These are phyloP conservation scores for Lates japonicus DNA, from an alignment of 2,797 vertebrate species.

Conservation along the genomic window DNA sequence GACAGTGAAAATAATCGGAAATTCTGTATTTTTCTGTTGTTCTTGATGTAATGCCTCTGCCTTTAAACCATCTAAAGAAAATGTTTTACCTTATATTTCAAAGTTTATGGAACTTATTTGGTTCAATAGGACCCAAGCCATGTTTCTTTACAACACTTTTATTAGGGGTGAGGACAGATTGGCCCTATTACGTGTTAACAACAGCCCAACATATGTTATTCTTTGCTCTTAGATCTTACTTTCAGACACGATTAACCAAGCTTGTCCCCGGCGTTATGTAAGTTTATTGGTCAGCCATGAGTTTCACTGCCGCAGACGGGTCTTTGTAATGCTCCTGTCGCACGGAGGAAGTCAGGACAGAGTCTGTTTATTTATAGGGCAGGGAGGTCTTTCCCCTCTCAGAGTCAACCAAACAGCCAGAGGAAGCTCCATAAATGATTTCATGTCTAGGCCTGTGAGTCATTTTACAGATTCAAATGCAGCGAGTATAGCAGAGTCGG, in stretches of 20 bases:
- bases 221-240: slow-evolving; percentile 39
- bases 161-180: slow-evolving; percentile 34
- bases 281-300: slow-evolving; percentile 44
- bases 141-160: slow-evolving; percentile 37
- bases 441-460: slow-evolving; percentile 70
- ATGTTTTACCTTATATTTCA: slow-evolving; percentile 35
- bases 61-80: not conserved
- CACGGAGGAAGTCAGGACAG: slow-evolving; percentile 71
- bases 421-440: slow-evolving; percentile 73
- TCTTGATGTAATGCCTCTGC: not conserved
- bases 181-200: slow-evolving; percentile 8
- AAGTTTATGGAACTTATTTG: slow-evolving; percentile 38
- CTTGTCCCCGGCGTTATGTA: slow-evolving; percentile 45
- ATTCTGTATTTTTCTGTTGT: not conserved
- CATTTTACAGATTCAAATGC: slow-evolving; percentile 55
- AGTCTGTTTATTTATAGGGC: slow-evolving; percentile 76
- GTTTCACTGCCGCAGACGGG: slow-evolving; percentile 21
- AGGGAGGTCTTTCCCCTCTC: slow-evolving; percentile 69
- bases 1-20: not conserved
- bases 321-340: slow-evolving; percentile 50
- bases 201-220: slow-evolving; percentile 4
- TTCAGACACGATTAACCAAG: slow-evolving; percentile 48
- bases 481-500: slow-evolving; percentile 24
- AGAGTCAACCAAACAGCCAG: slow-evolving; percentile 54
- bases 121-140: too few relatives aligned